Percentiles rank a stretch among this genome's conserved stretches.
Evolutionary conservation across 2,888 invertebrate genomes (phyloP).

Genomic region (Chalcosyrphus nemorum): DNA sequence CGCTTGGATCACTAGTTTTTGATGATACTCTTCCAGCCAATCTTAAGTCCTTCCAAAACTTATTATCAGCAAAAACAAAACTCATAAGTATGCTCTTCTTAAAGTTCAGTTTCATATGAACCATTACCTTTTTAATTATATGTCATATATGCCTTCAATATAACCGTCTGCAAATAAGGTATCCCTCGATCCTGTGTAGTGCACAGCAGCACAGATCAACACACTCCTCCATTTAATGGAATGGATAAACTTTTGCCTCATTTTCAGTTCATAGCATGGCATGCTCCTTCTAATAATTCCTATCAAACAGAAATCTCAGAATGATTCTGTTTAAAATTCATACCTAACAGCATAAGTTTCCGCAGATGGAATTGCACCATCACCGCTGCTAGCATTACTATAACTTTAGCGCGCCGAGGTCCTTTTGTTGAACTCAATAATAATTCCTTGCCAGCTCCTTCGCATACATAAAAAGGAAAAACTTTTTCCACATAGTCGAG

Average conservation of each 20-base stretch:
- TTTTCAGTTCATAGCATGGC: neutral
- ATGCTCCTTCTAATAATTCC: slow-evolving; percentile 19
- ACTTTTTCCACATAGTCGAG: slow-evolving; percentile 5
- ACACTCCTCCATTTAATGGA: neutral
- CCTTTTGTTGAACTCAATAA: slow-evolving; percentile 57
- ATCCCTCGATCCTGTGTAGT: too few species aligned
- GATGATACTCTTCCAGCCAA: too few species aligned
- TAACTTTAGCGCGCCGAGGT: neutral
- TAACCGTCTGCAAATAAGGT: too few species aligned
- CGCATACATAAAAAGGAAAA: slow-evolving; percentile 7
- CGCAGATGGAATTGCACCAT: slow-evolving; percentile 4
- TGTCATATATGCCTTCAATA: too few species aligned
- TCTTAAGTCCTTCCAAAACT: too few species aligned
- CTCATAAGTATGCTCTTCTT: too few species aligned
- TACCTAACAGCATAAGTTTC: slow-evolving; percentile 47
- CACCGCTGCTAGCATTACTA: slow-evolving; percentile 33
- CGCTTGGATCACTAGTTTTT: too few species aligned
- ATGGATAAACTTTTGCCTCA: neutral
- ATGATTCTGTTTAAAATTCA: slow-evolving; percentile 61
- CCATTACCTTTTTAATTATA: too few species aligned
- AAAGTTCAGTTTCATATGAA: too few species aligned
- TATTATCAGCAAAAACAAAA: too few species aligned
- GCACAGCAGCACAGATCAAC: too few species aligned
- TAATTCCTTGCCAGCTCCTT: slow-evolving; percentile 59
- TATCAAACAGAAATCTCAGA: slow-evolving; percentile 40